Percentiles rank a stretch among this genome's conserved stretches.
Conservation (phyloP, 2,113 vertebrate species). For the Montifringilla adamsi region DNA sequence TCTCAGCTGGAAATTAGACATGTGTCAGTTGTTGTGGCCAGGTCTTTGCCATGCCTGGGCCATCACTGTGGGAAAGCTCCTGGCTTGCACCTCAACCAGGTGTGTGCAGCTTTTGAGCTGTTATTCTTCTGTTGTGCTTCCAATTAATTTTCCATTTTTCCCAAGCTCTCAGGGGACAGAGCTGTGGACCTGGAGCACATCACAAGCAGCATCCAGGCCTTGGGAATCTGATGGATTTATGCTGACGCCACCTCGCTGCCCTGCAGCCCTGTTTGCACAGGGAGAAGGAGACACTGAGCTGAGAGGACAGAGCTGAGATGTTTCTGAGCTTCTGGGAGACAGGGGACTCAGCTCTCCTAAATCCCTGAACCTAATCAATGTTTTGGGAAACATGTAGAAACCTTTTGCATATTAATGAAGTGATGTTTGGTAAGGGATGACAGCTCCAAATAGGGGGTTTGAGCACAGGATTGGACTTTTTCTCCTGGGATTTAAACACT, state of each 20-base stretch:
- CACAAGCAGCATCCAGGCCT: neutral
- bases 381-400: neutral
- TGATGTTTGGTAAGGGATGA: neutral
- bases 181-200: neutral
- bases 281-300: neutral
- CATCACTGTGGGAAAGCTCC: too few species aligned
- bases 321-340: neutral
- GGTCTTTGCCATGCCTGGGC: neutral
- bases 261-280: neutral
- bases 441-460: neutral
- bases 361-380: neutral
- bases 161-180: neutral
- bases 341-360: neutral
- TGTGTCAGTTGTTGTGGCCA: neutral
- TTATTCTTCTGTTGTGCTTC: neutral
- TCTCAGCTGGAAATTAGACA: neutral
- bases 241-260: fast-evolving
- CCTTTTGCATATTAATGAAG: neutral
- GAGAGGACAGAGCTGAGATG: neutral
- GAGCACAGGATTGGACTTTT: neutral
- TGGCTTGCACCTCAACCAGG: neutral
- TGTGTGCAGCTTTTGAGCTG: neutral
- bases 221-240: neutral
- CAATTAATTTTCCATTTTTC: neutral
- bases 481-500: neutral